These are phyloP conservation scores for Bothrops jararaca DNA, from an alignment of 2,113 vertebrate species.

Conservation along the genomic window DNA sequence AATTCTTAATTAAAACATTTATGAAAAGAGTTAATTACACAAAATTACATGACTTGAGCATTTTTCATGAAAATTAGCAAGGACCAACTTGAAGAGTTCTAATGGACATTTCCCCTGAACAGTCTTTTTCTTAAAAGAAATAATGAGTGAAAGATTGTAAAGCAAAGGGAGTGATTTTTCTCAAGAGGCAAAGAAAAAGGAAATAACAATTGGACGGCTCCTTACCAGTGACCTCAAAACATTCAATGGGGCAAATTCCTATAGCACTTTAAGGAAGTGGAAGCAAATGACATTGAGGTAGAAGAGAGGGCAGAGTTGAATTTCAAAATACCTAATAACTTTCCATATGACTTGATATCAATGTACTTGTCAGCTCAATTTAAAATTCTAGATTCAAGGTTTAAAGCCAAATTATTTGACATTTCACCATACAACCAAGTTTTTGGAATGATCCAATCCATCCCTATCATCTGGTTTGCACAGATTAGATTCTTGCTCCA, in stretches of 20 bases:
- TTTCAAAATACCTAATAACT: conserved; percentile 19
- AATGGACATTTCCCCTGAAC: neutral
- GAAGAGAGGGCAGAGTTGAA: conserved; percentile 31
- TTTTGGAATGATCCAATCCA: neutral
- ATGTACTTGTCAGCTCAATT: neutral
- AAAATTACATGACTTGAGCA: neutral
- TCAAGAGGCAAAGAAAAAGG: conserved; percentile 9
- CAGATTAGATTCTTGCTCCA: neutral
- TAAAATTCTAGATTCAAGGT: neutral
- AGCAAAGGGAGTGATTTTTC: neutral
- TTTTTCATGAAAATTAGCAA: neutral
- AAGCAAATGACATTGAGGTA: neutral
- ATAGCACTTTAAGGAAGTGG: conserved; percentile 37
- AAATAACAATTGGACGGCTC: conserved; percentile 39
- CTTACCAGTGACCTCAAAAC: conserved; percentile 35
- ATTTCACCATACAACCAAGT: neutral
- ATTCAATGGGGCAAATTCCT: conserved; percentile 42
- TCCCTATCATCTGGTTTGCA: neutral
- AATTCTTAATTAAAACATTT: neutral
- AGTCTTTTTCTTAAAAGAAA: neutral
- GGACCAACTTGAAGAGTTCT: neutral
- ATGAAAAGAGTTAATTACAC: neutral
- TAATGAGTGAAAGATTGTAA: conserved; percentile 8
- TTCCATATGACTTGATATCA: neutral
- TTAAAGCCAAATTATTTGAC: neutral